Percentiles rank a stretch among this genome's conserved stretches.
These are phyloP conservation scores for Limanda limanda DNA, from an alignment of 2,113 vertebrate species.

Conservation along the genomic window DNA sequence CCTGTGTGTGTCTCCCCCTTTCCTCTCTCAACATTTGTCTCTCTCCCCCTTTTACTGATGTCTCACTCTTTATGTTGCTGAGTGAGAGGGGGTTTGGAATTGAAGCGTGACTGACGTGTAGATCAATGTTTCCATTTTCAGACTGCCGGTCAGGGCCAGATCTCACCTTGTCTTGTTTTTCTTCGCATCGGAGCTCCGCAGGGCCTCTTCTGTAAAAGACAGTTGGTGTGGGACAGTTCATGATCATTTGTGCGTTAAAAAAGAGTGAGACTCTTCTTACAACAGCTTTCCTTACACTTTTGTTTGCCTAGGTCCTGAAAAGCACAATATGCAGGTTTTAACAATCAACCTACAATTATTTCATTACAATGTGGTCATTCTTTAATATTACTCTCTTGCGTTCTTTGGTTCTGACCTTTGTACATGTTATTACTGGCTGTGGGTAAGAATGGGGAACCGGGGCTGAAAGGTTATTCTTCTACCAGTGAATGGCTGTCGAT, in stretches of 20 bases:
- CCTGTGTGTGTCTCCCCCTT: not conserved
- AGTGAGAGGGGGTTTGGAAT: slow-evolving; percentile 23
- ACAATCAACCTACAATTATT: not conserved
- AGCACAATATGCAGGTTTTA: not conserved
- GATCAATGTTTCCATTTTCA: slow-evolving; percentile 51
- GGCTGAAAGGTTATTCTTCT: not conserved
- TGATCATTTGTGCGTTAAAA: not conserved
- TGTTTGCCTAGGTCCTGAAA: no score
- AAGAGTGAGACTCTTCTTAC: no score
- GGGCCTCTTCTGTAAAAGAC: slow-evolving; percentile 32
- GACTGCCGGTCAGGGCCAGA: slow-evolving; percentile 45
- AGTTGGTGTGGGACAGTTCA: slow-evolving; percentile 6
- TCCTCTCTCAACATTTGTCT: not conserved
- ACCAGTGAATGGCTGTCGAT: not conserved
- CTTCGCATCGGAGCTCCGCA: slow-evolving; percentile 1
- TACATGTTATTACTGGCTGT: not conserved
- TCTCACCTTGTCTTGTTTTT: slow-evolving; percentile 47
- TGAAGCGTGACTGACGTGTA: slow-evolving; percentile 18
- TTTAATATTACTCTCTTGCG: not conserved
- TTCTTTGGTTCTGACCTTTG: not conserved
- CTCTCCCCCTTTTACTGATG: not conserved
- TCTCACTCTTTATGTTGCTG: slow-evolving; percentile 8
- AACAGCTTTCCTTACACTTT: no score
- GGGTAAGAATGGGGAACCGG: slow-evolving; percentile 6
- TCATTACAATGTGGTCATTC: not conserved